Evolutionary conservation across 2,113 vertebrate species (phyloP).

Genomic region (Rallus limicola): DNA sequence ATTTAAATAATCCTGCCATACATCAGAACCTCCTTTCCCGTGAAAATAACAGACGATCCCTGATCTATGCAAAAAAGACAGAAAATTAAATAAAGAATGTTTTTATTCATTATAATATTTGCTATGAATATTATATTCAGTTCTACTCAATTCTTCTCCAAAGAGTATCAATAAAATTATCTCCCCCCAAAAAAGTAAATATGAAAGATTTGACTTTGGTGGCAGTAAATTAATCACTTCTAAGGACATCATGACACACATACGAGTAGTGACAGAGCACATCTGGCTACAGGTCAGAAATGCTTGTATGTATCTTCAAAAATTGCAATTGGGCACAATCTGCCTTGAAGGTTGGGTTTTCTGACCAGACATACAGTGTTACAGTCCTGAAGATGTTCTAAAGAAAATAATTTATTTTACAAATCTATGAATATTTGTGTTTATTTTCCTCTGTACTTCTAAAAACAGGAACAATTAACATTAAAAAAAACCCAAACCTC

Average conservation of each 20-base stretch:
- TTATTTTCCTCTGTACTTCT: background rate
- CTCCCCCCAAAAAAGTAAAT: background rate
- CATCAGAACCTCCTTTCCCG: rapidly evolving
- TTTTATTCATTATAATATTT: background rate
- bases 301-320: background rate
- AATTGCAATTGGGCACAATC: rapidly evolving
- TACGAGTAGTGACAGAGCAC: background rate
- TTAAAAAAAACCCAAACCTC: background rate
- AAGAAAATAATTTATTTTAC: background rate
- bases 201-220: background rate
- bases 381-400: background rate
- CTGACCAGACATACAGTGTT: background rate
- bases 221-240: background rate
- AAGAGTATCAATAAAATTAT: background rate
- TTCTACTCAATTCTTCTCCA: background rate
- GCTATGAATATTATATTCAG: background rate
- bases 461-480: background rate
- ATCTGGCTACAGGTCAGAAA: background rate
- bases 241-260: background rate
- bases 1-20: background rate
- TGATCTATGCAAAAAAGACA: background rate
- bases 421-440: background rate
- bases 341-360: background rate
- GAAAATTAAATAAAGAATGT: rapidly evolving
- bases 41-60: background rate